phyloP scores from a whole-genome alignment of 2,888 invertebrate species.

The Antitype chi region DNA sequence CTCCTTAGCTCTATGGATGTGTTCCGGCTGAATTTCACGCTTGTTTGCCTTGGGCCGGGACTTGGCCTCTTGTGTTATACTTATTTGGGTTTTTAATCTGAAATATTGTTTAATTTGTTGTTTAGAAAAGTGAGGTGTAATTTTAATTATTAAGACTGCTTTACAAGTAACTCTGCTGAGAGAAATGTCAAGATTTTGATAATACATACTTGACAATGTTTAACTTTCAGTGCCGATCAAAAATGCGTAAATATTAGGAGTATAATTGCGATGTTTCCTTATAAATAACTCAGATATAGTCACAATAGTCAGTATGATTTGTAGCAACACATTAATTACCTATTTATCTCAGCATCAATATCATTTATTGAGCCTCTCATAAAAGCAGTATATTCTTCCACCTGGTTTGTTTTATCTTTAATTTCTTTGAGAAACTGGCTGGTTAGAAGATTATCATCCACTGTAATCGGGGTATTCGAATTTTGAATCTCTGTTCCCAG shows the following conservation, averaged over 20 bases:
- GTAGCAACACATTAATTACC: conserved; percentile 69
- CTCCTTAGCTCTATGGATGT: conserved; percentile 79
- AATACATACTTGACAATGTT: neutral
- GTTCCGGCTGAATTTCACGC: conserved; percentile 73
- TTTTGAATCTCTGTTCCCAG: conserved; percentile 77
- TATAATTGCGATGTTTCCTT: neutral
- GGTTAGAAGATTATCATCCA: conserved; percentile 80
- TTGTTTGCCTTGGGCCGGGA: conserved; percentile 70
- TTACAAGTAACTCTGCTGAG: neutral
- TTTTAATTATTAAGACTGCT: neutral
- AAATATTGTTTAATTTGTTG: conserved; percentile 31
- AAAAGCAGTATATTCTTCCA: conserved; percentile 81
- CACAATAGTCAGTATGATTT: neutral
- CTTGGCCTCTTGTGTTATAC: conserved; percentile 78
- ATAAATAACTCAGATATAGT: neutral
- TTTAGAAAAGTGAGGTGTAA: neutral
- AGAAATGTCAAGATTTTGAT: neutral
- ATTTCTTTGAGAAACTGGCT: conserved; percentile 81
- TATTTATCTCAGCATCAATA: conserved; percentile 80
- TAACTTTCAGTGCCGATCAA: neutral
- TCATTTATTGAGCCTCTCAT: conserved; percentile 80
- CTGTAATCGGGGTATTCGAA: conserved; percentile 75
- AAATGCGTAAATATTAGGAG: neutral
- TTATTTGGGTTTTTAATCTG: conserved; percentile 78
- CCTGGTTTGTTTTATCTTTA: conserved; percentile 77